Evolutionary conservation across 2,113 vertebrate species (phyloP), one percentile per base, ranked within the genome.

Genomic region (Oplegnathus fasciatus): DNA sequence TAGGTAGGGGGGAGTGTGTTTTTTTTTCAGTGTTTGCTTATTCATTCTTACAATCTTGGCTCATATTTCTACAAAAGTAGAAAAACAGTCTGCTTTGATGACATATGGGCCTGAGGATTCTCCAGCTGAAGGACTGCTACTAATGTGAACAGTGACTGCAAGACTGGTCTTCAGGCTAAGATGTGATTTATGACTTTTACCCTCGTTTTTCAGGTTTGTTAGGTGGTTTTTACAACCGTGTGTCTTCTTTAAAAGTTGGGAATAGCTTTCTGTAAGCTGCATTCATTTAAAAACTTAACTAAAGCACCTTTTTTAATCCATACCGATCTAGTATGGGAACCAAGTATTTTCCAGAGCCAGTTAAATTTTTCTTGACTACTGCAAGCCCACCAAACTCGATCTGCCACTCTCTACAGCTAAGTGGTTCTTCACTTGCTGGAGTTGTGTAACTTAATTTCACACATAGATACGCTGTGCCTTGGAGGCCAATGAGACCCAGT

Each of bases 291-390:
- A 64, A 81, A 69, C 7, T 6, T 4, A 62, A 67, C 34, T 64
- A 37, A 57, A 74, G 74, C 70, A 78, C 80, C 24, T 77, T 78
- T 74, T n/a, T 57, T 24, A 61, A 30, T 64, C 40, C 37, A 46
- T 22, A 40, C 18, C 5, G 44, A 28, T 0, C 34, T 20, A 9
- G 9, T 15, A 34, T 26, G 9, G 20, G 50, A 54, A 48, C 32
- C 2, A 24, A 55, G 10, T 57, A 8, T 76, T 79, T 61, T 28
- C 10, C 46, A 69, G 1, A 32, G n/a, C 3, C 11, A 61, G 65
- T 55, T 13, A 22, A 26, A 11, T 55, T 67, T 32, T 28, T 5
- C 4, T 57, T 24, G n/a, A 62, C 1, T 26, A 6, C 76, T 14
- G 3, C 8, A 70, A 37, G 26, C 34, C 50, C 44, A 78, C 7